Base-by-base conservation (phyloP, 1,140 invertebrate species). In the Heliconius hewitsoni region DNA sequence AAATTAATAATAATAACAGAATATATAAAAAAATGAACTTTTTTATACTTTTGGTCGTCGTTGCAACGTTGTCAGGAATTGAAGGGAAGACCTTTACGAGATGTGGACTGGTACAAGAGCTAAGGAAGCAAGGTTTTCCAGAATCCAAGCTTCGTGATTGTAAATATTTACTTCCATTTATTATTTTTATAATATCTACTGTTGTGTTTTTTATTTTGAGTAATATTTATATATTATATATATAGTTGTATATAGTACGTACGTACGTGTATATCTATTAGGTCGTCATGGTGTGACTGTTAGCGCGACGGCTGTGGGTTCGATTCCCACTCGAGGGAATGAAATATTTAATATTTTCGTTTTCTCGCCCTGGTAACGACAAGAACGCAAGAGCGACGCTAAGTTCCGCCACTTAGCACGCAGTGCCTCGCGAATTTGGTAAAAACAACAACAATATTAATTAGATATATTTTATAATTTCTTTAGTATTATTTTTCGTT, bases 91-190 rank as follows among this genome's bases (percentile, higher is more conserved):
- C 83, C 9, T 86, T 88, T 30, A 79, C 79, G 6, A 85, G 82
- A 81, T 91, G 90, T 72, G 84, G 84, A 8, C 71, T 91, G 70
- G 87, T 88, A 0, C 73, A 78, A 0, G 86, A 90, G n/a, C 50
- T 90, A 57, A 85, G 88, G 77, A 85, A 42, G 23, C 86, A 90
- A 46, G 88, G 87, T 1, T 90, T 91, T 72, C 87, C 88, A n/a
- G 88, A 90, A 34, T 71, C 78, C 23, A 78, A 89, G 57, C 79
- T 91, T 77, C 82, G 83, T 72, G 83, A 90, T 76, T 91, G 90
- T 91, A 76, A 89, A 87, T 88, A 79, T 30, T 72, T 8, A n/a
- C 75, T 52, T 71, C 19, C 55, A 55, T 72, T 30, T 66, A 86
- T 88, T 78, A 70, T 71, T 57, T 72, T 80, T 77, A 71, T 16